Percentiles rank a stretch among this genome's conserved stretches.
Evolutionary conservation across 2,113 vertebrate species (phyloP).

Genomic region (Macaca nemestrina): DNA sequence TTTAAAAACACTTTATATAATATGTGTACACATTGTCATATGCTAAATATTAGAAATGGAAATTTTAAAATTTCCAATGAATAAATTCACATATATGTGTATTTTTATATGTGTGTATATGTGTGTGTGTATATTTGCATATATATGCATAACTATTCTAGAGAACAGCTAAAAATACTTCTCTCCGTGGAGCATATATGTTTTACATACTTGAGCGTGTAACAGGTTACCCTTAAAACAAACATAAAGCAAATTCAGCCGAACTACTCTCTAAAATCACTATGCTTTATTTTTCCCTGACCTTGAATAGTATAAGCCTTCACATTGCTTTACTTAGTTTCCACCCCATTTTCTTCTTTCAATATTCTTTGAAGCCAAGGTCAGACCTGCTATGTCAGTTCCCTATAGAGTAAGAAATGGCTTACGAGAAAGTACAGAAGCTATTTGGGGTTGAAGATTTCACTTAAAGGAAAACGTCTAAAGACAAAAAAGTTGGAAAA

Average conservation of each 20-base stretch:
- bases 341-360: constrained; percentile 64
- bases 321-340: constrained; percentile 64
- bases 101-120: too few species aligned
- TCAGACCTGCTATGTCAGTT: constrained; percentile 63
- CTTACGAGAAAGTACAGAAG: constrained; percentile 62
- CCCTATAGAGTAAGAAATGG: constrained; percentile 74
- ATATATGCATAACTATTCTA: not conserved
- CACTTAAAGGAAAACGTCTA: constrained; percentile 73
- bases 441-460: not conserved
- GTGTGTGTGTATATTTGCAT: too few species aligned
- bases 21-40: not conserved
- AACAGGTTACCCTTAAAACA: not conserved
- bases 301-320: constrained; percentile 8
- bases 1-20: not conserved
- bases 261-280: not conserved
- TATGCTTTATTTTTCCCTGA: constrained; percentile 34
- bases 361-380: constrained; percentile 82
- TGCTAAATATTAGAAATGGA: not conserved
- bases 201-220: not conserved
- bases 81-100: not conserved
- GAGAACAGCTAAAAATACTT: not conserved
- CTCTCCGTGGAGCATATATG: not conserved
- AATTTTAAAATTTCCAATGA: not conserved
- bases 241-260: not conserved
- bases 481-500: constrained; percentile 59